These are phyloP conservation scores for Macrochelys suwanniensis DNA, from an alignment of 2,797 vertebrate genomes.

Conservation along the genomic window DNA sequence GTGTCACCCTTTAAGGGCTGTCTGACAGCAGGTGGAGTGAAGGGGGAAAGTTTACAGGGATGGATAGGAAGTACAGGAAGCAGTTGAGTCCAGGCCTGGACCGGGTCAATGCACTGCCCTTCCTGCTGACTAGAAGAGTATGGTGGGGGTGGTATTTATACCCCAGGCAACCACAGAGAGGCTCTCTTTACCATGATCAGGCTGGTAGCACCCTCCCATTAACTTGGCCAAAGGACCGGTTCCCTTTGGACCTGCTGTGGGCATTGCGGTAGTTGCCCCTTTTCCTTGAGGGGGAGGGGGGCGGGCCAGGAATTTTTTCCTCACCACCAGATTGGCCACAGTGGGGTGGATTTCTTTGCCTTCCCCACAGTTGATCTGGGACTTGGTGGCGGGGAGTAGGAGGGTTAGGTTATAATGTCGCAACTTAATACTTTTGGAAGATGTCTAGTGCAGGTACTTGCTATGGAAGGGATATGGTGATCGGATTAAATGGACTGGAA, in stretches of 20 bases:
- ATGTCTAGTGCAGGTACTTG: background rate
- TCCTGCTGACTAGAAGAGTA: too few relatives aligned
- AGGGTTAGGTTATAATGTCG: background rate
- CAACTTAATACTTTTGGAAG: background rate
- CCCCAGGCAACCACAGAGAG: background rate
- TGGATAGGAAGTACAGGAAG: too few relatives aligned
- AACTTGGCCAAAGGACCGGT: background rate
- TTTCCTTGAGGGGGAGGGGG: fast-evolving
- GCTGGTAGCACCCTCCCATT: too few relatives aligned
- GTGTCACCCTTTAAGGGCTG: too few relatives aligned
- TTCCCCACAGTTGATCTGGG: background rate
- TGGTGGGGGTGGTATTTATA: too few relatives aligned
- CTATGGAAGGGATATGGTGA: background rate
- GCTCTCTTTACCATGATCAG: too few relatives aligned
- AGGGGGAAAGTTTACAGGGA: too few relatives aligned
- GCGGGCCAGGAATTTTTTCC: background rate
- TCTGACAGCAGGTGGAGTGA: too few relatives aligned
- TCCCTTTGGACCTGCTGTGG: background rate
- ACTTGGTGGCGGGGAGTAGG: background rate
- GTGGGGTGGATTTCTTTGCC: background rate
- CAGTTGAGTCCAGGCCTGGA: too few relatives aligned
- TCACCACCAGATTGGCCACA: background rate
- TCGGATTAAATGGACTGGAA: background rate
- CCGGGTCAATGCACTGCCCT: too few relatives aligned
- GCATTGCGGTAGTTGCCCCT: background rate